Conservation (phyloP, 1,140 invertebrate species). For the Potamilus streckersoni region DNA sequence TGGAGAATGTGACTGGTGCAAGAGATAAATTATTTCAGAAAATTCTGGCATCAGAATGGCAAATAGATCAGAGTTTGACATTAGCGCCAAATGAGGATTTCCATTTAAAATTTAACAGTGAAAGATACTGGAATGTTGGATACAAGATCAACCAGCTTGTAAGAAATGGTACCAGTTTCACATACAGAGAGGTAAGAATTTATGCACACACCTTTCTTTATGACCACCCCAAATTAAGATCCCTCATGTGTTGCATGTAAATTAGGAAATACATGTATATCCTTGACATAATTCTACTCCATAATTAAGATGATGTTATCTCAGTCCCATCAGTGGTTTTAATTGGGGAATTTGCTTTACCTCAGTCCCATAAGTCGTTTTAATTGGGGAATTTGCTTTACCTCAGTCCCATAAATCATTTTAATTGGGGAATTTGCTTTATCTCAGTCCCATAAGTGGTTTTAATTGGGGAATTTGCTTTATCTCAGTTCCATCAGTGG, state of each 20-base stretch:
- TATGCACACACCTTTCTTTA: background rate
- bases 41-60: constrained; percentile 15
- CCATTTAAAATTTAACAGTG: constrained; percentile 36
- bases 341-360: too few relatives aligned
- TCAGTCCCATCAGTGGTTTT: too few relatives aligned
- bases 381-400: too few relatives aligned
- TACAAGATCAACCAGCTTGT: constrained; percentile 30
- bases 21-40: constrained; percentile 23
- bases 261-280: too few relatives aligned
- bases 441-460: too few relatives aligned
- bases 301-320: too few relatives aligned
- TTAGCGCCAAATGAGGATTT: constrained; percentile 17
- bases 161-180: background rate
- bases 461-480: too few relatives aligned
- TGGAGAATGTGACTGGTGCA: background rate
- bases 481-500: too few relatives aligned
- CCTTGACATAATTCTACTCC: too few relatives aligned
- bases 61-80: constrained; percentile 5
- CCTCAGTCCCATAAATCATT: too few relatives aligned
- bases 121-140: constrained; percentile 44
- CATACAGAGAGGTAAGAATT: constrained; percentile 11
- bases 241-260: background rate
- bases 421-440: too few relatives aligned
- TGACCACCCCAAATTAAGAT: background rate
- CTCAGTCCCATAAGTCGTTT: too few relatives aligned